Base-by-base conservation (phyloP, 2,113 vertebrate species). In the Furnarius figulus region DNA sequence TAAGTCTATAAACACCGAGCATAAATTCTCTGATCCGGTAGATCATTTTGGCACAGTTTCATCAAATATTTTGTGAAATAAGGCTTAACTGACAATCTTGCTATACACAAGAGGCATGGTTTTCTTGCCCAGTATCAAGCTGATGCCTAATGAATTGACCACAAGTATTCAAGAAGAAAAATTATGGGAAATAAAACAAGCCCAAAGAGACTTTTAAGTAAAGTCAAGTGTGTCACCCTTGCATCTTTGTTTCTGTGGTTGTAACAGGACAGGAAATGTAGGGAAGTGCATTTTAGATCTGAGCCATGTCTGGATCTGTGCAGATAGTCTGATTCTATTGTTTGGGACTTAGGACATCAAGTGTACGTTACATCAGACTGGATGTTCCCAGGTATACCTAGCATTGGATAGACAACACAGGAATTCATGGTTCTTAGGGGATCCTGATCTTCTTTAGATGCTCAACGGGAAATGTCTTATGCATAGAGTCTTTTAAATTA, bases 31-130 rank as follows among this genome's bases (percentile, higher is more conserved):
- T 31, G 59, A n/a, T 59, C 49, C 55, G 23, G 23, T 58, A 39
- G 70, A 44, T 24, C 17, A 31, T 78, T 74, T 75, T 37, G 74
- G 44, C 22, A 21, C 21, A 33, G 28, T 22, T 53, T 56, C 53
- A 33, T 77, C 53, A 30, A 81, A 14, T 46, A 37, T 33, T 31
- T 59, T 46, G 30, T 23, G 31, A 72, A 66, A 76, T 25, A 28
- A 85, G 31, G 10, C 61, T 28, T 58, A 39, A 42, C 23, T 47
- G 18, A 5, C 31, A 20, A 17, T 44, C 35, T 62, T 9, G 4
- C 37, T 20, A 0, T 33, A 9, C 2, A 25, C 0, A 0, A 63
- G n/a, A 31, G 28, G 24, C 31, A 8, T 5, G 22, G 35, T 86
- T 87, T 72, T 24, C 56, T 50, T 61, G 31, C 33, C 5, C 33